Base-by-base conservation (phyloP, 2,888 invertebrate genomes). In the Tachina fera region DNA sequence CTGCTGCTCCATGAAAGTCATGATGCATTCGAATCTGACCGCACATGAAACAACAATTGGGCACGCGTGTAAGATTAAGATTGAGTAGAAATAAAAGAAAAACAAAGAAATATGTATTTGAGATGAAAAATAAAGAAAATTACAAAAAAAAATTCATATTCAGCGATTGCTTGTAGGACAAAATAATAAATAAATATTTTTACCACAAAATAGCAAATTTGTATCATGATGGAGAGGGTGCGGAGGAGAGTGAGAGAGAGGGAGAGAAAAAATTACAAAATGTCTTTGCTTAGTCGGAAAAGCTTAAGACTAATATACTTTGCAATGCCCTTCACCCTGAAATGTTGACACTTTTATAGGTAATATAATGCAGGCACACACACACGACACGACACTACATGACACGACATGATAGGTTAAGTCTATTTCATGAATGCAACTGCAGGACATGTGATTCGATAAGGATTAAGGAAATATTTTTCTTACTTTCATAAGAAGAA, bases 1-100 rank as follows among this genome's bases (percentile, higher is more conserved):
- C 47, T 56, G 11, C 49, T 67, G 8, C 49, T 22, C 22, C 71
- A 68, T 61, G 67, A 76, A 67, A 84, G 68, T 74, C 74, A 56
- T 84, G 81, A 49, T 84, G 81, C 80, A 65, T 71, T 71, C 56
- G 31, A 51, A 74, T 60, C 49, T 67, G 84, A 76, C 81, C 74
- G 78, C 85, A 79, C 70, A 75, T 82, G 82, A 70, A 79, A 78
- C 51, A 75, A 70, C 74, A 70, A 82, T 79, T 85, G 79, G 71
- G 61, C 83, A 84, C 72, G 83, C 85, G 78, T 81, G 74, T 76
- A 71, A 72, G 63, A 83, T 83, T 75, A 22, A 58, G 58, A 65
- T 58, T 71, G 56, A 74, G 60, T 9, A 41, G 47, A 61, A 53
- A 53, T n/a, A 61, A 74, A 76, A 72, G 16, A 39, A 68, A 60